Base-by-base conservation (phyloP, 2,797 vertebrate species). In the Echeneis naucrates region DNA sequence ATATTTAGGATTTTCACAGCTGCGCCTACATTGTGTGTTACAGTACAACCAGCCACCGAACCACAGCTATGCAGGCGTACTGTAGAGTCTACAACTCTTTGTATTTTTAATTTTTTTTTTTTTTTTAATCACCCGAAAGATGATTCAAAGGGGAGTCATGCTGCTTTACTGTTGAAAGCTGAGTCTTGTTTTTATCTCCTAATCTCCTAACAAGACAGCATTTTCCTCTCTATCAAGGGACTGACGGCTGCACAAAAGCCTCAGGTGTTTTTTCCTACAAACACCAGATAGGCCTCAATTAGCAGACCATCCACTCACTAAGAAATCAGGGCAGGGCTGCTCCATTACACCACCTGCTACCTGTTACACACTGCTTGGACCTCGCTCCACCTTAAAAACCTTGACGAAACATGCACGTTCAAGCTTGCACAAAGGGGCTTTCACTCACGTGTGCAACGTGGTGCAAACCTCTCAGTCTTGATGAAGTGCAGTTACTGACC, bases 271-370 rank as follows among this genome's bases (percentile, higher is more conserved):
- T 61, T 87, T 77, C 78, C 66, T 80, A 86, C 79, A 88, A 91
- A 93, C 91, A 94, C 90, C 91, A 89, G 91, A 94, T 92, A 95
- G 93, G 92, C 86, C 80, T 81, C 88, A 94, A 94, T 95, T 94
- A 94, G 88, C 75, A 44, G 74, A 77, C 45, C 27, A 56, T 79
- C 81, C 77, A 81, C 73, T 85, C 62, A 72, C 59, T 48, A 73
- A 70, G 6, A 84, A 83, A 71, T 74, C 68, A 65, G 38, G 69
- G 81, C 62, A 38, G 86, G 42, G 8, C 32, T 19, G 8, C 44
- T 62, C 78, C 26, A 72, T 68, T 68, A 77, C 68, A 53, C 72
- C 76, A 87, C 78, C 82, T 87, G 87, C 81, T 80, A 81, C 84
- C 83, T 81, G 81, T 67, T 27, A 66, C 68, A 51, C 72, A 58